phyloP scores from a whole-genome alignment of 2,888 invertebrate genomes.

The Amorpha juglandis region DNA sequence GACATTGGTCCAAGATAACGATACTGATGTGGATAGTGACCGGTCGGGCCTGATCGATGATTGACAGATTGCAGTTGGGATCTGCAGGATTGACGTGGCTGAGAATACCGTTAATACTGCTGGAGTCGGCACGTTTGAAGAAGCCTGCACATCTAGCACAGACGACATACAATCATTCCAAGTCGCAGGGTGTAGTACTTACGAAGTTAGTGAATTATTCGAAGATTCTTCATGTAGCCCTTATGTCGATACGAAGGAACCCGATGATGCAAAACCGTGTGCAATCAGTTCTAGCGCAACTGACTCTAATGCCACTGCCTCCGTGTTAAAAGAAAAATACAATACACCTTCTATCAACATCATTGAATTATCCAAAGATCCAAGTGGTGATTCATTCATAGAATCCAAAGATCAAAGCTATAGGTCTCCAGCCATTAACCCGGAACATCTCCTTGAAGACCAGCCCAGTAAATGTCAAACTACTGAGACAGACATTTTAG shows the following conservation, averaged over 20 bases:
- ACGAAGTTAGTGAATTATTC: background rate
- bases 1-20: slow-evolving; percentile 3
- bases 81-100: slow-evolving; percentile 7
- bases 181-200: background rate
- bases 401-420: background rate
- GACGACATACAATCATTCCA: background rate
- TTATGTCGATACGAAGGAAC: background rate
- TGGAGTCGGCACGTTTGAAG: background rate
- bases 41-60: slow-evolving; percentile 43
- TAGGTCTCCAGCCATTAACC: background rate
- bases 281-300: background rate
- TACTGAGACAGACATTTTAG: background rate
- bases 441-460: background rate
- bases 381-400: background rate
- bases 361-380: background rate
- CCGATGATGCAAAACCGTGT: background rate
- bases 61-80: slow-evolving; percentile 15
- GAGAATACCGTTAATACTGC: background rate
- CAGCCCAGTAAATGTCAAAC: background rate
- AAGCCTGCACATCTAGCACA: background rate
- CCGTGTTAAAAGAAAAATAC: background rate
- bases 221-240: slow-evolving; percentile 7
- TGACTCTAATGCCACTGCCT: background rate
- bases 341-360: background rate
- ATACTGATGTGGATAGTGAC: slow-evolving; percentile 55